Percentiles rank a stretch among this genome's conserved stretches.
phyloP scores from a whole-genome alignment of 2,888 invertebrate species.

The Epicampocera succincta region DNA sequence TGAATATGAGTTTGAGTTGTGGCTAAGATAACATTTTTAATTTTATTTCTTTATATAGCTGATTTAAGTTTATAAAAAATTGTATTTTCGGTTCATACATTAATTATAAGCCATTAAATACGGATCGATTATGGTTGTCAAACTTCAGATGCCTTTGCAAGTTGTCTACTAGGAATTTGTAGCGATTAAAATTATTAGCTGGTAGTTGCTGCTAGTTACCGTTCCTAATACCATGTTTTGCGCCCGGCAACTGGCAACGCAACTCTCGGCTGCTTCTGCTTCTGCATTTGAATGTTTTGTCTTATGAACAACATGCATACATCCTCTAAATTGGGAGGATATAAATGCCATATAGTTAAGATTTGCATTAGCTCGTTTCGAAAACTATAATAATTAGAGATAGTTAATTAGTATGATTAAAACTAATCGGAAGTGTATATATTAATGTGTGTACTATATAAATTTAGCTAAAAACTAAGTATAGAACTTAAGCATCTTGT shows the following conservation, averaged over 20 bases:
- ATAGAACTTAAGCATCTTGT: conserved; percentile 48
- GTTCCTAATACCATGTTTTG: too few species aligned
- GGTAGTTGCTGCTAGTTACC: too few species aligned
- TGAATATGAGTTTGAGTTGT: too few species aligned
- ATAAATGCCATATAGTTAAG: background rate
- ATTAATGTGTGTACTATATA: conserved; percentile 25
- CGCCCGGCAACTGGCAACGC: too few species aligned
- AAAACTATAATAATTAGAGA: conserved; percentile 6
- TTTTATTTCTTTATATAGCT: too few species aligned
- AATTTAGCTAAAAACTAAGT: conserved; percentile 12
- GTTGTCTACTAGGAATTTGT: background rate
- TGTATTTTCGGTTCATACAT: background rate
- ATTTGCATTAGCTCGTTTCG: background rate
- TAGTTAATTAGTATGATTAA: conserved; percentile 11
- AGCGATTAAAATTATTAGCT: too few species aligned
- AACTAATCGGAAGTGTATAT: conserved; percentile 27
- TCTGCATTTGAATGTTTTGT: too few species aligned
- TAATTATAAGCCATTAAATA: background rate
- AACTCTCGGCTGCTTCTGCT: too few species aligned
- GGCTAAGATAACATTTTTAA: too few species aligned
- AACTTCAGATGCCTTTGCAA: too few species aligned
- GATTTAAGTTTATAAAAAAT: background rate
- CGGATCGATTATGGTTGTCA: too few species aligned
- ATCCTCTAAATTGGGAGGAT: background rate
- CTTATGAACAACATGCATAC: background rate